phyloP scores from a whole-genome alignment of 2,113 vertebrate species.

The Hippocampus barbouri region DNA sequence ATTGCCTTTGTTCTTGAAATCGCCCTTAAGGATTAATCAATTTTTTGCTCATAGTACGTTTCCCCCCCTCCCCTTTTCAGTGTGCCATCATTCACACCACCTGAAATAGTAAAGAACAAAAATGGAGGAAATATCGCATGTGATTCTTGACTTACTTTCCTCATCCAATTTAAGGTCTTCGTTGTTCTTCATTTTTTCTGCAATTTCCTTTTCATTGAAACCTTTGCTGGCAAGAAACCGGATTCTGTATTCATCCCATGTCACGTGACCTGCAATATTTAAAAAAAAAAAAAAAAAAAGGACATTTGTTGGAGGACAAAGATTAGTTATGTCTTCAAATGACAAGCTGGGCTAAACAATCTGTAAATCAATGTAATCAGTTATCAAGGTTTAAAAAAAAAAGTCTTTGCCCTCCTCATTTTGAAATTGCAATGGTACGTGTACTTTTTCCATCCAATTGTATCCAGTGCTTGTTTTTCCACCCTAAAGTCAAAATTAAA shows the following conservation, averaged over 20 bases:
- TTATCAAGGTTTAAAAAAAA: too few relatives aligned
- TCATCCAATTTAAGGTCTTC: conserved; percentile 93
- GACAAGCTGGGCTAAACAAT: background rate
- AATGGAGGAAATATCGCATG: background rate
- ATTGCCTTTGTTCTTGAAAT: background rate
- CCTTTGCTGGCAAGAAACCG: conserved; percentile 95
- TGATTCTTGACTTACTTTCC: conserved; percentile 82
- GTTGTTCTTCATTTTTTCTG: conserved; percentile 84
- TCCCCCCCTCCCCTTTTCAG: background rate
- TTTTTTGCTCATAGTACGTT: background rate
- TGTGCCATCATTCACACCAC: background rate
- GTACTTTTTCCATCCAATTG: background rate
- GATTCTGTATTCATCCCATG: conserved; percentile 91
- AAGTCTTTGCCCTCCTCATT: too few relatives aligned
- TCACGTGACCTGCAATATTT: conserved; percentile 77
- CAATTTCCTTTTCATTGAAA: conserved; percentile 83
- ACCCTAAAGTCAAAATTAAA: background rate
- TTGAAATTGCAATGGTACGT: too few relatives aligned
- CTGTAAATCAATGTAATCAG: background rate
- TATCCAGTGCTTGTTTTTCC: background rate
- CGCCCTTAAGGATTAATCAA: background rate
- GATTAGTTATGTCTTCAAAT: background rate
- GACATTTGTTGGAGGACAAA: background rate
- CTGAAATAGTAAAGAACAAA: background rate
- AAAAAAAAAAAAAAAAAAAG: background rate